Base-by-base conservation (phyloP, 1,140 invertebrate genomes). In the Drosophila chauvacae region DNA sequence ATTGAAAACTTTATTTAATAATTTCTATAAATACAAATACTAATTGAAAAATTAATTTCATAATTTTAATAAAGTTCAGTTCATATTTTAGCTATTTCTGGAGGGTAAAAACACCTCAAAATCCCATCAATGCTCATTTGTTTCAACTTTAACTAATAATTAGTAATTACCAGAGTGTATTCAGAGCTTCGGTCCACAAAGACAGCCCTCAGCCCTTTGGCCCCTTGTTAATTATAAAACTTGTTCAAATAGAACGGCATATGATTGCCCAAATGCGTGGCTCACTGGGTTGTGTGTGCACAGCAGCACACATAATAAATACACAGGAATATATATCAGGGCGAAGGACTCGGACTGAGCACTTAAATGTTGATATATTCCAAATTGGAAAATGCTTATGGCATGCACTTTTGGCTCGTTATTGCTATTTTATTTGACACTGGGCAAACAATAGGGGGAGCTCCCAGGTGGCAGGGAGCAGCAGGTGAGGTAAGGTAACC, bases 381-480 rank as follows among this genome's bases (percentile, higher is more conserved):
- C 30, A 68, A 80, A 80, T 80, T 68, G 72, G 55, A 84, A 84
- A 80, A 64, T 84, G 76, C 71, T 76, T 68, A 61, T 64, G 74
- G 71, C 58, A 58, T 59, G 76, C 64, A 55, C 47, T 70, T 60
- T 59, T 45, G 42, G 51, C 68, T 64, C 68, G 57, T 77, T 85
- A 81, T 81, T 81, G 79, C 76, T 63, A 73, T 81, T 81, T 81
- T 81, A 81, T 63, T 73, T 66, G 73, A 81, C 57, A 77, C 61
- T 61, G 23, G 35, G n/a, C 48, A 78, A 71, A 70, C 71, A 81
- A 66, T 16, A 44, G 13, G 18, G 18, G 18, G 7, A 41, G 18
- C 28, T 63, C 28, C 10, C 42, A 45, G 42, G 10, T 7, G 42
- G 23, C 23, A 23, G 18, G 18, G 18, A 42, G n/a, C 41, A 18